Evolutionary conservation across 2,113 vertebrate species (phyloP), one percentile per base, ranked within the genome.

Genomic region (Prietella phreatophila): DNA sequence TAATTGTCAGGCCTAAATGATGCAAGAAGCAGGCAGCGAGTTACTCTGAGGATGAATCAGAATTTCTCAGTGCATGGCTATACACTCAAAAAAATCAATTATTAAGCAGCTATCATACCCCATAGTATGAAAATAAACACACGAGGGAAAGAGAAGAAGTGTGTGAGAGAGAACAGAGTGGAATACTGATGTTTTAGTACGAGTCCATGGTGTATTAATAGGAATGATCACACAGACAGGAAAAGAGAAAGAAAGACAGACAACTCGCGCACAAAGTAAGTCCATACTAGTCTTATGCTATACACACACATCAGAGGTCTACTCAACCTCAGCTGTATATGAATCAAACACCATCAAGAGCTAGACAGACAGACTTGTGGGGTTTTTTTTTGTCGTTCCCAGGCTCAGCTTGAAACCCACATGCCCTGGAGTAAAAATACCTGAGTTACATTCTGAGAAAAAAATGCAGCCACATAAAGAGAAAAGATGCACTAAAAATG

Each of bases 71-170:
- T 95, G 93, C 94, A 93, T 90, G 93, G 93, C 93, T 94, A 94
- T 94, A 95, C 93, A 95, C 94, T 95, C 94, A 93, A 95, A 95
- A 82, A 95, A 95, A 95, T 95, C 87, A 95, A 96, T 96, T 95
- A 96, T 96, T 95, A 95, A 95, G 91, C 87, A 84, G 92, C 94
- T 95, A 95, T 95, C 94, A 95, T 95, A 93, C 92, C 94, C 93
- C 93, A 95, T 94, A 95, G 93, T 95, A 95, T 95, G 93, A 95
- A 95, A 96, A 96, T 94, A 95, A 95, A 95, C 94, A 94, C 91
- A 93, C 89, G 73, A 86, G 89, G 85, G 88, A 86, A 87, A 75
- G 89, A 71, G 82, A 90, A 85, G 81, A 89, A 87, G 87, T 81
- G 87, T 81, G 87, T 69, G 75, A 78, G 92, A 91, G 85, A 39